A percentile compares a stretch with the other conserved stretches of the same genome.
These are phyloP conservation scores for Euura saliciscinereae DNA, from an alignment of 1,140 invertebrate species.

Conservation along the genomic window DNA sequence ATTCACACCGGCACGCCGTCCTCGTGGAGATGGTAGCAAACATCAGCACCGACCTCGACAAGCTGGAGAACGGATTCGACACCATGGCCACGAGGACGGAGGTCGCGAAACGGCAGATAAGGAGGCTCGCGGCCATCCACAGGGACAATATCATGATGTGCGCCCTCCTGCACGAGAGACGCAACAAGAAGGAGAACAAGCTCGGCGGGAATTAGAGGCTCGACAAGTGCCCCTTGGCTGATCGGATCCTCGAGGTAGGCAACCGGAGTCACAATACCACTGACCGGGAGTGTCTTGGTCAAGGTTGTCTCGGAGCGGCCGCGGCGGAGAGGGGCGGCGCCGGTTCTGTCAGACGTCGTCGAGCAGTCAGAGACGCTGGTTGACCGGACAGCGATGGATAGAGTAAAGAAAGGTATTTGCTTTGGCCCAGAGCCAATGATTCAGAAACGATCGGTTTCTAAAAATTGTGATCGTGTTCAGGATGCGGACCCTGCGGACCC, in stretches of 20 bases:
- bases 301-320: too few relatives aligned
- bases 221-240: too few relatives aligned
- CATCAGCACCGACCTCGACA: constrained; percentile 46
- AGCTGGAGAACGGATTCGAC: constrained; percentile 42
- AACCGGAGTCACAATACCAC: too few relatives aligned
- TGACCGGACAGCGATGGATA: background rate
- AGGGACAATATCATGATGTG: constrained; percentile 45
- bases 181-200: background rate
- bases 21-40: constrained; percentile 47
- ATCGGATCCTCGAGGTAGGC: too few relatives aligned
- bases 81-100: constrained; percentile 39
- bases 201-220: too few relatives aligned
- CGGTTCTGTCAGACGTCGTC: too few relatives aligned
- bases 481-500: constrained; percentile 44
- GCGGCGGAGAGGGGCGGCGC: too few relatives aligned
- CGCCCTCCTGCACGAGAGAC: constrained; percentile 33
- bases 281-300: too few relatives aligned
- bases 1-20: constrained; percentile 32
- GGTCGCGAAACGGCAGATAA: constrained; percentile 35
- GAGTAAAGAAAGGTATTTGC: background rate
- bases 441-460: background rate
- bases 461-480: constrained; percentile 18
- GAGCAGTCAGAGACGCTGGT: background rate
- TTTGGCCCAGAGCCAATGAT: background rate
- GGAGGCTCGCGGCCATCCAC: constrained; percentile 37